Percentiles rank a stretch among this genome's conserved stretches.
phyloP scores from a whole-genome alignment of 2,888 invertebrate species.

The Sinodicranocentrus sp. region DNA sequence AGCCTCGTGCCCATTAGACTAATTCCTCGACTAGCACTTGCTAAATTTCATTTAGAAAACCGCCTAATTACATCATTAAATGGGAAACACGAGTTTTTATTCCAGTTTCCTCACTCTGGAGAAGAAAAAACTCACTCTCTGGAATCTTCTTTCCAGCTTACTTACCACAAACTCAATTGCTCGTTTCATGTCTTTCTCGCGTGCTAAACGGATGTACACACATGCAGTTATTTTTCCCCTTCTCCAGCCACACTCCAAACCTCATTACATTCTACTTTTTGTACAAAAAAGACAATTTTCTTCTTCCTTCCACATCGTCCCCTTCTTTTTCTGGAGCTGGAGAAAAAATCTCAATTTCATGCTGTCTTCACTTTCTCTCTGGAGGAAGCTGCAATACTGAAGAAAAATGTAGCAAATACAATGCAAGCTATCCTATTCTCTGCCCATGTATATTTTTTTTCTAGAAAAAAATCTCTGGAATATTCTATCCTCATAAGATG shows the following conservation, averaged over 20 bases:
- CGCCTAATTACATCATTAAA: not conserved
- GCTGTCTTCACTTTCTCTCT: not conserved
- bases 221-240: not conserved
- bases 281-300: not conserved
- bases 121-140: not conserved
- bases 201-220: too few relatives aligned
- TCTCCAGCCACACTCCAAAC: not conserved
- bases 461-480: not conserved
- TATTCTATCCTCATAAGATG: not conserved
- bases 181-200: not conserved
- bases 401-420: not conserved
- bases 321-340: too few relatives aligned
- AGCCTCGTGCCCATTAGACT: not conserved
- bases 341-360: not conserved
- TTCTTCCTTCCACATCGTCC: not conserved
- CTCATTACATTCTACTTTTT: not conserved
- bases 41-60: not conserved
- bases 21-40: not conserved
- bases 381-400: not conserved
- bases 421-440: not conserved
- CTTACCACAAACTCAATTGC: not conserved
- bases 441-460: not conserved
- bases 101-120: not conserved
- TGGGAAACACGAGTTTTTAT: not conserved
- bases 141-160: not conserved